Evolutionary conservation across 2,888 invertebrate species (phyloP).

Genomic region (Incurvaria masculella): DNA sequence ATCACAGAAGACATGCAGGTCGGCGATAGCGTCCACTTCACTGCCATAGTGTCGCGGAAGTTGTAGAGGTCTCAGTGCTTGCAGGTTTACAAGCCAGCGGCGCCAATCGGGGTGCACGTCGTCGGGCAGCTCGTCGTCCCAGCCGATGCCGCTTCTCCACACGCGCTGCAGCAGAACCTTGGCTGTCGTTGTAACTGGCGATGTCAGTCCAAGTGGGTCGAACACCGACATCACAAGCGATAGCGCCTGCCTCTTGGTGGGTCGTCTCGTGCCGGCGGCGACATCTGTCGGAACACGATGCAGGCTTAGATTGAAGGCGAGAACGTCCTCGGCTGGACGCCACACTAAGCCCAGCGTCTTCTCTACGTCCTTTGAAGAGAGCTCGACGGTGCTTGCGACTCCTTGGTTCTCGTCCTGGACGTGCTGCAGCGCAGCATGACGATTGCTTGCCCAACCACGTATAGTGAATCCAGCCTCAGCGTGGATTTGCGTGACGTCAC

Average conservation of each 20-base stretch:
- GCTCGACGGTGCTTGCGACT: not conserved
- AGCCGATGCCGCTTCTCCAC: not conserved
- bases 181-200: not conserved
- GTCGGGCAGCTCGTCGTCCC: not conserved
- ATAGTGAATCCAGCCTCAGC: not conserved
- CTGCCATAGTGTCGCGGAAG: not conserved
- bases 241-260: conserved; percentile 1
- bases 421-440: not conserved
- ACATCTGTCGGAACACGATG: conserved; percentile 9
- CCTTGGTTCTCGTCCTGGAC: not conserved
- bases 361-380: not conserved
- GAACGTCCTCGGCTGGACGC: not conserved
- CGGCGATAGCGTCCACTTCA: not conserved
- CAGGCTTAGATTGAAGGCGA: not conserved
- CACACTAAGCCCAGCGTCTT: not conserved
- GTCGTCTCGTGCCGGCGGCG: not conserved
- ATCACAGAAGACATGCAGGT: conserved; percentile 3
- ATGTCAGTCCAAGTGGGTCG: not conserved
- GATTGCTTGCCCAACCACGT: not conserved
- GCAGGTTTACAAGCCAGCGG: not conserved
- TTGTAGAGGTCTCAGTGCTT: not conserved
- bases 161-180: conserved; percentile 1
- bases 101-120: not conserved
- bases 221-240: not conserved
- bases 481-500: not conserved